These are phyloP conservation scores for Suricata suricatta DNA, from an alignment of 2,113 vertebrate genomes.

Conservation along the genomic window DNA sequence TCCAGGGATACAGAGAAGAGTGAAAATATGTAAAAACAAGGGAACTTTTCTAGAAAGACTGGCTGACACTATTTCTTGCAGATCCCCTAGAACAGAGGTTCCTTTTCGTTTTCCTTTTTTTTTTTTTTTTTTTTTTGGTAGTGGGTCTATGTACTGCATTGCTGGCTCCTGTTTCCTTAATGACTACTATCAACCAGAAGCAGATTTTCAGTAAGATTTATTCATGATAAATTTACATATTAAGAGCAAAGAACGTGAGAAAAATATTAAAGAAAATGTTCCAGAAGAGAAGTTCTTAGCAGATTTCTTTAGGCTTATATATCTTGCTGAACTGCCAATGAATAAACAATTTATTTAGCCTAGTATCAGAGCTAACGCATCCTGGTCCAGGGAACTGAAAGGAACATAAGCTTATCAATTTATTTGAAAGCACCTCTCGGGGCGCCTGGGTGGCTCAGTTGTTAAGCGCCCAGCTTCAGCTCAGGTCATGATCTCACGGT, in stretches of 20 bases:
- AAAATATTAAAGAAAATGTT: conserved; percentile 80
- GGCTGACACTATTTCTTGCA: neutral
- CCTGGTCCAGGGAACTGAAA: conserved; percentile 7
- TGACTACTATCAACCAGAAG: conserved; percentile 75
- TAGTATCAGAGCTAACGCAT: neutral
- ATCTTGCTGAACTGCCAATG: conserved; percentile 18
- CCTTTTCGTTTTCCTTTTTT: rapidly evolving
- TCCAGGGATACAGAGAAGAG: neutral
- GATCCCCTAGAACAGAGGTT: neutral
- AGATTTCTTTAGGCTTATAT: conserved; percentile 53
- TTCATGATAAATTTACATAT: conserved; percentile 81
- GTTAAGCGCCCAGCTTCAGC: no score
- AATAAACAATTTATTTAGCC: conserved; percentile 30
- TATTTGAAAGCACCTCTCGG: conserved; percentile 17
- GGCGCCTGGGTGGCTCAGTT: no score
- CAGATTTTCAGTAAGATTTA: conserved; percentile 80
- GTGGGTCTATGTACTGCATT: neutral
- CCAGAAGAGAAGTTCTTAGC: conserved; percentile 75
- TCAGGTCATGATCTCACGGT: no score
- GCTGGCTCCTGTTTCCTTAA: conserved; percentile 54
- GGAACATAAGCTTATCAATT: conserved; percentile 9
- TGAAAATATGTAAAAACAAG: conserved; percentile 35
- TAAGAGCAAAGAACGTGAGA: conserved; percentile 80
- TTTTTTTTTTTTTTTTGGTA: neutral
- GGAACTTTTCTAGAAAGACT: neutral